These are phyloP conservation scores for Poeciliopsis turneri DNA, from an alignment of 2,797 vertebrate species.

Conservation along the genomic window DNA sequence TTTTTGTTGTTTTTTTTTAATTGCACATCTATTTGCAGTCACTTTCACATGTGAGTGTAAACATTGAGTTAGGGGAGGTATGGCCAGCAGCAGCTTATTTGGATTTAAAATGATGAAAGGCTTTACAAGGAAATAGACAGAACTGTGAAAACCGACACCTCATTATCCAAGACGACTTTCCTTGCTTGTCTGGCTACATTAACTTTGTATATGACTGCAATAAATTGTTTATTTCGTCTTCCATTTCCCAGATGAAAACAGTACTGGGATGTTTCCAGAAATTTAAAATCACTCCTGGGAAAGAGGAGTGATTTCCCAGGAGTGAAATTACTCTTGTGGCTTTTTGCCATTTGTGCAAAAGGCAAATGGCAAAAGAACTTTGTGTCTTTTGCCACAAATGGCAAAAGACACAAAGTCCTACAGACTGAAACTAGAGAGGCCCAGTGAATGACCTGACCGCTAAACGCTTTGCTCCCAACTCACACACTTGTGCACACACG, in stretches of 20 bases:
- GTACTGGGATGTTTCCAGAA: not conserved
- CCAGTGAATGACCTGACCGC: slow-evolving; percentile 52
- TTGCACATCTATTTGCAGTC: too few relatives aligned
- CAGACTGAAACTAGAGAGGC: slow-evolving; percentile 22
- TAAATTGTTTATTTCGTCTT: not conserved
- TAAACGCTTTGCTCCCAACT: slow-evolving; percentile 65
- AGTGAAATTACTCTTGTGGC: too few relatives aligned
- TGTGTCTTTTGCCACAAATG: not conserved
- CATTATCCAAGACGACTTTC: too few relatives aligned
- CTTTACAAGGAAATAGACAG: too few relatives aligned
- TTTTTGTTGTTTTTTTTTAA: too few relatives aligned
- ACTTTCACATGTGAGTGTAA: too few relatives aligned
- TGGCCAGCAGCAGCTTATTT: too few relatives aligned
- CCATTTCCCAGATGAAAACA: not conserved
- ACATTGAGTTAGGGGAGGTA: too few relatives aligned
- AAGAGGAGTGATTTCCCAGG: not conserved
- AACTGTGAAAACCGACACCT: too few relatives aligned
- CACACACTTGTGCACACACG: slow-evolving; percentile 32
- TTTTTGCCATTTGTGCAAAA: too few relatives aligned
- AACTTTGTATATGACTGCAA: not conserved
- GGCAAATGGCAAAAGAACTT: not conserved
- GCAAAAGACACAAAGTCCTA: slow-evolving; percentile 3
- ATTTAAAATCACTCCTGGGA: not conserved
- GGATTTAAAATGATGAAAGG: too few relatives aligned
- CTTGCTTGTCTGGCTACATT: too few relatives aligned